phyloP scores from a whole-genome alignment of 2,797 vertebrate species.

The Bryconaethiops microstoma region DNA sequence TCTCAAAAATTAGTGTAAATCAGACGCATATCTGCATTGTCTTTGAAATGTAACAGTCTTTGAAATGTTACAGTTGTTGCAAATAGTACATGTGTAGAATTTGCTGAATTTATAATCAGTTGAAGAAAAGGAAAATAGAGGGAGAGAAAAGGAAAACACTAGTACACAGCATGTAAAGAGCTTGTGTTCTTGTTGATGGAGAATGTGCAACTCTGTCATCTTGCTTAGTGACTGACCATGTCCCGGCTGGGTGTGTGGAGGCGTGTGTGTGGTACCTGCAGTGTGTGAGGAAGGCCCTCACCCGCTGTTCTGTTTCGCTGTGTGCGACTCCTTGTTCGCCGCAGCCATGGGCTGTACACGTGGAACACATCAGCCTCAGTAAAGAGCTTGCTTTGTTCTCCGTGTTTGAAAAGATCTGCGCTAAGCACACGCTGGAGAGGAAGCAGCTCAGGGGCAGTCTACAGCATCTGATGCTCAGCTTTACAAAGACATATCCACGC shows the following conservation, averaged over 20 bases:
- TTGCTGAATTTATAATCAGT: not conserved
- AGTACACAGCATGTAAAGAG: not conserved
- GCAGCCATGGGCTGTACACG: slow-evolving; percentile 65
- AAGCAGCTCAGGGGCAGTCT: slow-evolving; percentile 52
- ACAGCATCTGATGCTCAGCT: slow-evolving; percentile 23
- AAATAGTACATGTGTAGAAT: slow-evolving; percentile 16
- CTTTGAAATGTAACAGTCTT: not conserved
- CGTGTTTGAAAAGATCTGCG: slow-evolving; percentile 75
- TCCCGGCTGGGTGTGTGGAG: not conserved
- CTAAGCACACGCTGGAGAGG: slow-evolving; percentile 74
- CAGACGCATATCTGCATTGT: not conserved
- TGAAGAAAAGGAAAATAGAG: not conserved
- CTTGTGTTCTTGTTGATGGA: not conserved
- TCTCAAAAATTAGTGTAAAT: not conserved
- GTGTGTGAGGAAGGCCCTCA: slow-evolving; percentile 36
- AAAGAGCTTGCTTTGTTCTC: slow-evolving; percentile 72
- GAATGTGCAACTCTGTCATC: not conserved
- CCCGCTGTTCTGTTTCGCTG: slow-evolving; percentile 55
- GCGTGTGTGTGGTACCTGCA: slow-evolving; percentile 40
- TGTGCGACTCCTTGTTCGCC: slow-evolving; percentile 56
- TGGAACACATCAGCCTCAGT: slow-evolving; percentile 73
- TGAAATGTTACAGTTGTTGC: not conserved
- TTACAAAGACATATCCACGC: slow-evolving; percentile 8
- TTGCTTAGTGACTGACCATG: not conserved
- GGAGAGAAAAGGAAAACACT: not conserved